Percentiles rank a stretch among this genome's conserved stretches.
phyloP scores from a whole-genome alignment of 1,140 invertebrate species.

The Heliconius congener region DNA sequence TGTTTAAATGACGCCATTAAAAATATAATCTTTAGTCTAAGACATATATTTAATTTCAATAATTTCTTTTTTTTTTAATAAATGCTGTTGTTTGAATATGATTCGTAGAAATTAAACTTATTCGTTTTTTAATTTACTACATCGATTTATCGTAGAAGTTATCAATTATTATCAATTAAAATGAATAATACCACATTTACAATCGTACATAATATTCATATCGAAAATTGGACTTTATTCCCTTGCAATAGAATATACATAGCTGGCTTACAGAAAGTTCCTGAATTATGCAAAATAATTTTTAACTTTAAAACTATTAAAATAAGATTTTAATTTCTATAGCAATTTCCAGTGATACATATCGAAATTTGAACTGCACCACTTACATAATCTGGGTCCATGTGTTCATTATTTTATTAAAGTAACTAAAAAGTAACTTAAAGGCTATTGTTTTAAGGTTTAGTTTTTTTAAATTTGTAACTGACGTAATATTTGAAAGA shows the following conservation, averaged over 20 bases:
- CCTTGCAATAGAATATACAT: background rate
- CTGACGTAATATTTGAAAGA: slow-evolving; percentile 56
- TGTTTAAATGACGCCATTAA: background rate
- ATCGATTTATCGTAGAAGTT: slow-evolving; percentile 18
- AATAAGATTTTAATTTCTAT: slow-evolving; percentile 49
- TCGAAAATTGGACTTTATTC: background rate
- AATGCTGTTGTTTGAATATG: background rate
- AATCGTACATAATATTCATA: background rate
- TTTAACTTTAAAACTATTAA: slow-evolving; percentile 48
- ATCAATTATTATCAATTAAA: slow-evolving; percentile 17
- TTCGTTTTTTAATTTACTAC: slow-evolving; percentile 8
- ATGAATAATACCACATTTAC: slow-evolving; percentile 10
- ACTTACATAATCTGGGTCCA: slow-evolving; percentile 47
- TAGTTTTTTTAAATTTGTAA: slow-evolving; percentile 50
- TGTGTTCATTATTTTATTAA: slow-evolving; percentile 46
- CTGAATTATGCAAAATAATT: slow-evolving; percentile 39
- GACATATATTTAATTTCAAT: background rate
- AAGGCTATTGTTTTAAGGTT: slow-evolving; percentile 59
- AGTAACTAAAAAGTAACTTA: slow-evolving; percentile 37
- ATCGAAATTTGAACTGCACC: slow-evolving; percentile 59
- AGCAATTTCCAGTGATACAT: slow-evolving; percentile 51
- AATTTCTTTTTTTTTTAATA: background rate
- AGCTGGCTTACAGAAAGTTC: background rate
- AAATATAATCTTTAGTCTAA: background rate
- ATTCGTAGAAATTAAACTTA: background rate